Conservation (phyloP, 1,140 invertebrate species). For the Apolygus lucorum region DNA sequence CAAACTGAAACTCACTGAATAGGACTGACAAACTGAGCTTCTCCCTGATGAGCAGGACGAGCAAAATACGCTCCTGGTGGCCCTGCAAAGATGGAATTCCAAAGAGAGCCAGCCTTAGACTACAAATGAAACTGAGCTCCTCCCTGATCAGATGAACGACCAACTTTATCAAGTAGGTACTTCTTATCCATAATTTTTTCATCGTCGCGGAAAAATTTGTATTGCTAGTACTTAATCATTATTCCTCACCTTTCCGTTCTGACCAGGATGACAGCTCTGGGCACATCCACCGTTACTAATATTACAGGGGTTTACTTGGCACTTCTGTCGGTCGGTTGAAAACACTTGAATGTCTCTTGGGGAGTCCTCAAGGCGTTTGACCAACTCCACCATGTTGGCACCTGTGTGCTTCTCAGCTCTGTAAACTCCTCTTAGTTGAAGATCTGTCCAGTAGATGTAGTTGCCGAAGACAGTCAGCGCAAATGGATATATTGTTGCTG, state of each 20-base stretch:
- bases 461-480: conserved; percentile 84
- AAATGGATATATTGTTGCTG: conserved; percentile 92
- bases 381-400: conserved; percentile 86
- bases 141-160: no score
- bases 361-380: conserved; percentile 80
- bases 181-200: no score
- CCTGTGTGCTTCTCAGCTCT: conserved; percentile 95
- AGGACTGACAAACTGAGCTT: no score
- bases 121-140: no score
- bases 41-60: no score
- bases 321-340: conserved; percentile 68
- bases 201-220: no score
- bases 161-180: no score
- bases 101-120: no score
- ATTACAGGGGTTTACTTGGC: conserved; percentile 73
- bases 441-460: conserved; percentile 97
- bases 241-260: conserved; percentile 56
- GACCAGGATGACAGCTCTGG: conserved; percentile 83
- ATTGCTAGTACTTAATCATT: no score
- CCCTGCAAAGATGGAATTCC: no score
- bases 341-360: conserved; percentile 87
- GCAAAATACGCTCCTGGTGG: no score
- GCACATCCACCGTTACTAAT: conserved; percentile 94
- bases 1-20: no score
- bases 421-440: conserved; percentile 88